These are phyloP conservation scores for Peromyscus attwateri DNA, from an alignment of 2,797 vertebrate genomes.

Conservation along the genomic window DNA sequence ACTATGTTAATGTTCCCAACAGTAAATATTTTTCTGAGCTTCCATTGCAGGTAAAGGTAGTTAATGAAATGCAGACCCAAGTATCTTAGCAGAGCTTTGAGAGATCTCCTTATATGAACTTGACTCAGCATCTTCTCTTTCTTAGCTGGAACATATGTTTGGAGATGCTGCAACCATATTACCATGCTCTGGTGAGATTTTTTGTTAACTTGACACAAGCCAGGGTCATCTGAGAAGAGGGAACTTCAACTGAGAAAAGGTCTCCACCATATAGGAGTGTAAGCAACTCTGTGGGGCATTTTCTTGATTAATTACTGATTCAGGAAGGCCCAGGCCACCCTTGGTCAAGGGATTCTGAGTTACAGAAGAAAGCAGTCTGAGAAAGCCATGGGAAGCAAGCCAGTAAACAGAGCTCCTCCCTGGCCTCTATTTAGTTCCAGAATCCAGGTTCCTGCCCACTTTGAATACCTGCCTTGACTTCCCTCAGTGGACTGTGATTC, in stretches of 20 bases:
- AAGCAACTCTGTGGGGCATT: neutral
- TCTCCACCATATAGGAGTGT: neutral
- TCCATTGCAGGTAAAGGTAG: neutral
- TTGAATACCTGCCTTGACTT: neutral
- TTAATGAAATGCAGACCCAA: neutral
- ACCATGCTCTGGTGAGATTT: neutral
- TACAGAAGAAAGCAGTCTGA: neutral
- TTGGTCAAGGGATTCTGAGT: neutral
- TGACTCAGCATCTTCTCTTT: neutral
- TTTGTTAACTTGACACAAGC: neutral
- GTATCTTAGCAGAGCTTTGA: slow-evolving; percentile 5
- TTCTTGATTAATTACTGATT: neutral
- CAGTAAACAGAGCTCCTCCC: neutral
- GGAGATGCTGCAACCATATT: neutral
- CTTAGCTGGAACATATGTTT: neutral
- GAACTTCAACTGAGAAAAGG: neutral
- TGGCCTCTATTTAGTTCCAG: neutral
- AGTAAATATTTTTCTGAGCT: slow-evolving; percentile 5
- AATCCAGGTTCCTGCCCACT: neutral
- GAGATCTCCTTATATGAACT: neutral
- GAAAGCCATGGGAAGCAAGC: neutral
- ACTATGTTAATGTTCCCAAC: neutral
- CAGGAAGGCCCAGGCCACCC: neutral
- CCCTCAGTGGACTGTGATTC: neutral
- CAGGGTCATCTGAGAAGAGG: neutral